Percentiles rank a stretch among this genome's conserved stretches.
These are phyloP conservation scores for Galemys pyrenaicus DNA, from an alignment of 2,113 vertebrate genomes.

Conservation along the genomic window DNA sequence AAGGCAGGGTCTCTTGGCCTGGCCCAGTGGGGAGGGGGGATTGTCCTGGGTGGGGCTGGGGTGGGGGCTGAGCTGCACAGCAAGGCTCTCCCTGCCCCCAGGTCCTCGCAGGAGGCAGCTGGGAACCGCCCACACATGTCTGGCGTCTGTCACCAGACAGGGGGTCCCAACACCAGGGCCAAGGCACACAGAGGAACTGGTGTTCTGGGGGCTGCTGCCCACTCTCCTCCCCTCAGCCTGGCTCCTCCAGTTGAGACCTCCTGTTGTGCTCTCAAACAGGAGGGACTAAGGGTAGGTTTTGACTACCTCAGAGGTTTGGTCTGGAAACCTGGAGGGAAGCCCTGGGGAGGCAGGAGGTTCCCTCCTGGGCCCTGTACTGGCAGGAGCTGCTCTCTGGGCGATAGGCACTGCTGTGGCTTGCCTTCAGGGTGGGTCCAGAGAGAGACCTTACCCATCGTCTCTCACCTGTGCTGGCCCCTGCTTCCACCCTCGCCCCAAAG, in stretches of 20 bases:
- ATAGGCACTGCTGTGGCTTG: not conserved
- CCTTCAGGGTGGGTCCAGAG: not conserved
- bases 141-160: conserved; percentile 70
- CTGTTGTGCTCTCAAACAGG: not conserved
- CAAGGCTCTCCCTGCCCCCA: conserved; percentile 20
- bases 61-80: conserved; percentile 7
- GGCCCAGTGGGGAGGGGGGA: not conserved
- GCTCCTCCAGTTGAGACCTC: not conserved
- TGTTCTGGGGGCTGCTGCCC: conserved; percentile 61
- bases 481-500: not conserved
- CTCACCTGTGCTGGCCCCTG: not conserved
- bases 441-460: not conserved
- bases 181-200: conserved; percentile 52
- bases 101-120: conserved; percentile 73
- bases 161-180: conserved; percentile 73
- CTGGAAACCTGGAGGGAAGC: not conserved
- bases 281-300: not conserved
- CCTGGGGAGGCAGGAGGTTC: not conserved
- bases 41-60: not conserved
- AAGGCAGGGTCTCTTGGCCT: too few species aligned
- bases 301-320: not conserved
- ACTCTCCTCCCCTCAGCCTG: too few species aligned
- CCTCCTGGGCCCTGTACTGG: not conserved
- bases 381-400: not conserved
- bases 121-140: conserved; percentile 72